Base-by-base conservation (phyloP, 30 jellyfish, hydroid and myxozoan species). In the Hydractinia symbiolongicarpus region DNA sequence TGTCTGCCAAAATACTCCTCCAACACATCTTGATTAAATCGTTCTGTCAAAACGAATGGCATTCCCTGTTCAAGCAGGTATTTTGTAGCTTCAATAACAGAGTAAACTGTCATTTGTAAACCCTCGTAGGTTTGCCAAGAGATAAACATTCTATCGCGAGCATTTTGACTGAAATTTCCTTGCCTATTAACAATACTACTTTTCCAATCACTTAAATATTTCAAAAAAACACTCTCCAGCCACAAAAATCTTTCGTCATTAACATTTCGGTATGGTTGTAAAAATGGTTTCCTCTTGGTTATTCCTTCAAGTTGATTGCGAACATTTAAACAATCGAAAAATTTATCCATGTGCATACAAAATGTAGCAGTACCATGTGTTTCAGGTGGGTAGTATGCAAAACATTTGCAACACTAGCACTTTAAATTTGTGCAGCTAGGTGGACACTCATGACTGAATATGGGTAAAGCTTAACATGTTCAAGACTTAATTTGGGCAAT, bases 301-400 rank as follows among this genome's bases (percentile, higher is more conserved):
- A n/a, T n/a, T n/a, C n/a, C 68, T 57, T 57, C 68, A 57, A 57
- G 68, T n/a, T 57, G 68, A n/a, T 57, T 57, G n/a, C 68, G n/a
- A n/a, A 57, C 68, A 57, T 57, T 57, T n/a, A 57, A n/a, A 57
- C 68, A 57, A 57, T 57, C 68, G n/a, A 57, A 57, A n/a, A 57
- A 57, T 9, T 57, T n/a, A n/a, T n/a, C n/a, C n/a, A n/a, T n/a
- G n/a, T 9, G 13, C 13, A 9, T 9, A n/a, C 68, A 57, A 10
- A 57, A 57, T n/a, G n/a, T 57, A 57, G 68, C 68, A 9, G 68
- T 57, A n/a, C 68, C 68, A 57, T 57, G n/a, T 57, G 68, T 57
- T 9, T 57, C 68, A 9, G 68, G 68, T n/a, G 13, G 13, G n/a
- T 57, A 57, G n/a, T 57, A 57, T 57, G 68, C n/a, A 57, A n/a